Evolutionary conservation across 2,888 invertebrate genomes (phyloP).

Genomic region (Achlya flavicornis): DNA sequence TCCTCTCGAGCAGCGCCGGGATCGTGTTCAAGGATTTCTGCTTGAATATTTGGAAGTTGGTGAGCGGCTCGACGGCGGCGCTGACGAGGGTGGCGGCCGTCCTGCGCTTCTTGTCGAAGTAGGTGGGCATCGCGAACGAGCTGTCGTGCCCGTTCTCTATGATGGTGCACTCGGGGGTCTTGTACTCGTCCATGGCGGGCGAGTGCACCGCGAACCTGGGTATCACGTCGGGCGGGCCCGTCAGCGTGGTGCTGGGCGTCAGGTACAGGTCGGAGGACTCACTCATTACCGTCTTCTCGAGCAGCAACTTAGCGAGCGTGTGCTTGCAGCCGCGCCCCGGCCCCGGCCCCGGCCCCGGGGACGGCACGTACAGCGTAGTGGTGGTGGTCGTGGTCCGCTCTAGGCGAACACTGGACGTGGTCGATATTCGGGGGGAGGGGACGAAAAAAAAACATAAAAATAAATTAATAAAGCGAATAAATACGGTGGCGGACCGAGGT

Average conservation of each 20-base stretch:
- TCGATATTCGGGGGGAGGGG: conserved; percentile 35
- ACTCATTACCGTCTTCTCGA: conserved; percentile 52
- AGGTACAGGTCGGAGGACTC: conserved; percentile 64
- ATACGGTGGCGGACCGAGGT: conserved; percentile 32
- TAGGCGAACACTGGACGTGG: conserved; percentile 54
- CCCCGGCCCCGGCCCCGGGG: conserved; percentile 35
- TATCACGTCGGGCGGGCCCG: conserved; percentile 66
- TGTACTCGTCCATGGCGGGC: conserved; percentile 58
- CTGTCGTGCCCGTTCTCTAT: conserved; percentile 46
- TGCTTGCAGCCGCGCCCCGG: conserved; percentile 43
- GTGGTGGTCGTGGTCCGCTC: conserved; percentile 56
- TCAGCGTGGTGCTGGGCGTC: conserved; percentile 66
- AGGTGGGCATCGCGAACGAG: conserved; percentile 75
- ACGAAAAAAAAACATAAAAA: conserved; percentile 49
- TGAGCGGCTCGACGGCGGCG: conserved; percentile 66
- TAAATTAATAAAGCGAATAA: conserved; percentile 61
- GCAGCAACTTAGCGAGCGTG: conserved; percentile 57
- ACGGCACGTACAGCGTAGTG: conserved; percentile 51
- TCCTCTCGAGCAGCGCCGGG: conserved; percentile 66
- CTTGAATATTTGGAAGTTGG: conserved; percentile 77
- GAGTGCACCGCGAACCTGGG: conserved; percentile 52
- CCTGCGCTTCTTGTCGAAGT: conserved; percentile 73
- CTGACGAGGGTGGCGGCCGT: conserved; percentile 59
- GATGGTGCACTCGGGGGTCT: conserved; percentile 61
- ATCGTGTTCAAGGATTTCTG: conserved; percentile 79